phyloP scores from a whole-genome alignment of 2,113 vertebrate genomes.

The Perca flavescens region DNA sequence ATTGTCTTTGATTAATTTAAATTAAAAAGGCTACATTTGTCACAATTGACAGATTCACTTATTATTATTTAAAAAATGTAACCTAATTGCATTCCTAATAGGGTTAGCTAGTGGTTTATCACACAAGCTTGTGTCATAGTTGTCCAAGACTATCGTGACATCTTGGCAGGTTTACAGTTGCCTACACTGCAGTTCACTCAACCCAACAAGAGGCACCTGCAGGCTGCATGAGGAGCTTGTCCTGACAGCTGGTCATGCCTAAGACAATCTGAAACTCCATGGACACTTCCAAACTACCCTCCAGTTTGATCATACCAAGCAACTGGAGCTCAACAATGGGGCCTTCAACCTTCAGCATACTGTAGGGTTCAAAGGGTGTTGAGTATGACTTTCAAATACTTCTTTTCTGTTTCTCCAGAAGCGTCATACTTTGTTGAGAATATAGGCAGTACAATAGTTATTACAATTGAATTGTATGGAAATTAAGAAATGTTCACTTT shows the following conservation, averaged over 20 bases:
- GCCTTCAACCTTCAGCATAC: background rate
- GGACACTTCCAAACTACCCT: background rate
- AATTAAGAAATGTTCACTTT: background rate
- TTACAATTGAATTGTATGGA: background rate
- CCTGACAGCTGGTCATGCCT: slow-evolving; percentile 30
- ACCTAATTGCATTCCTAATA: background rate
- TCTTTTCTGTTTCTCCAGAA: background rate
- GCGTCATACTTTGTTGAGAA: slow-evolving; percentile 6
- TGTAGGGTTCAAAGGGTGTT: background rate
- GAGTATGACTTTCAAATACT: background rate
- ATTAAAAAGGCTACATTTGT: slow-evolving; percentile 18
- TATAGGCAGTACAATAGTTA: slow-evolving; percentile 19
- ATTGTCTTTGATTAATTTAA: slow-evolving; percentile 35
- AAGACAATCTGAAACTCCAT: slow-evolving; percentile 8
- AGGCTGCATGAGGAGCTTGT: slow-evolving; percentile 12
- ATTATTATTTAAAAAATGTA: background rate
- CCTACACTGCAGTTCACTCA: background rate
- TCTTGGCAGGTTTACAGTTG: background rate
- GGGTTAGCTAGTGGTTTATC: background rate
- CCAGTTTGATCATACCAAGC: background rate
- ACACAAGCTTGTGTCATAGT: background rate
- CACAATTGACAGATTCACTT: background rate
- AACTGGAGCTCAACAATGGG: background rate
- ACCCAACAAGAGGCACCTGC: slow-evolving; percentile 1
- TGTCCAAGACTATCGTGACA: background rate